Evolutionary conservation across 2,113 vertebrate genomes (phyloP).

Genomic region (Ameiurus melas): DNA sequence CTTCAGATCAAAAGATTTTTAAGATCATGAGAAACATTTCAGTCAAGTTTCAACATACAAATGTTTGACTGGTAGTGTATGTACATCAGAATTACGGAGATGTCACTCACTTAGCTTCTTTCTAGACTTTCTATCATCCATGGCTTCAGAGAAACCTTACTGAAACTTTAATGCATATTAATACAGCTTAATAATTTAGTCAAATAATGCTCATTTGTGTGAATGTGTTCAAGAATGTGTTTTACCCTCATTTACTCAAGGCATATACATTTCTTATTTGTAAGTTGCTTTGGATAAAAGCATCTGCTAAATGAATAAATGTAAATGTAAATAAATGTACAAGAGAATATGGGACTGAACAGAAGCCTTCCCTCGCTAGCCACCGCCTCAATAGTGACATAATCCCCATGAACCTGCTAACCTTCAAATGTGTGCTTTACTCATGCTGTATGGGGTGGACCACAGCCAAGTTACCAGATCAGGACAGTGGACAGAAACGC

Average conservation of each 20-base stretch:
- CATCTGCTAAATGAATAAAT: too few species aligned
- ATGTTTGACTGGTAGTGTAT: too few species aligned
- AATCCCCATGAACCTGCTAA: not conserved
- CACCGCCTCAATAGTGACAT: not conserved
- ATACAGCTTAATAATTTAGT: slow-evolving; percentile 7
- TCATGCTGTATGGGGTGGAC: slow-evolving; percentile 10
- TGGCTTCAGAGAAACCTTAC: not conserved
- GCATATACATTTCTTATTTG: not conserved
- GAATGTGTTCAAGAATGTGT: not conserved
- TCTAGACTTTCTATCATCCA: not conserved
- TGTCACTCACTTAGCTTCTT: not conserved
- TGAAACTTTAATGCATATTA: slow-evolving; percentile 7
- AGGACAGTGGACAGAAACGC: not conserved
- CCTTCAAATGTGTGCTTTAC: slow-evolving; percentile 22
- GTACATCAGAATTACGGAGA: not conserved
- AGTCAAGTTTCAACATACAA: too few species aligned
- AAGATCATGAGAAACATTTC: too few species aligned
- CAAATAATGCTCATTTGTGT: not conserved
- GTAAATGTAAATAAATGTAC: not conserved
- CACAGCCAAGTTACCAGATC: slow-evolving; percentile 13
- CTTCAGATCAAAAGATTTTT: too few species aligned
- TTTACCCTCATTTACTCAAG: not conserved
- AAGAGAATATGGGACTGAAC: not conserved
- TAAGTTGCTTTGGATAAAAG: too few species aligned
- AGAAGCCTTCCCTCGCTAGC: slow-evolving; percentile 1